These are phyloP conservation scores for Asbolus verrucosus DNA, from an alignment of 1,140 invertebrate species.

Conservation along the genomic window DNA sequence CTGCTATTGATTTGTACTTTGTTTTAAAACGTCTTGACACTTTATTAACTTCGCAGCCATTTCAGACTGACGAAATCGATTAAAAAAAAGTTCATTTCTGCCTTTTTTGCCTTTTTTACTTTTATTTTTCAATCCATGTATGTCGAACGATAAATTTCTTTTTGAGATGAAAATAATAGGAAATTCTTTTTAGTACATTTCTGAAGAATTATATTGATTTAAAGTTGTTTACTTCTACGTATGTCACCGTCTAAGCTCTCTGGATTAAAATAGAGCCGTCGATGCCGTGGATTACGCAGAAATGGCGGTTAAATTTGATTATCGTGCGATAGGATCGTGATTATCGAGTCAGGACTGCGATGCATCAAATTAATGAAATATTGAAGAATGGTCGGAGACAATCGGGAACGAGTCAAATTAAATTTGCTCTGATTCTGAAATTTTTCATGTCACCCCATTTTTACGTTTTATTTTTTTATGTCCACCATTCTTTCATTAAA, in stretches of 20 bases:
- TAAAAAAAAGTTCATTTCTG: too few relatives aligned
- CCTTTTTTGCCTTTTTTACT: neutral
- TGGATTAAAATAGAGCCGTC: constrained; percentile 14
- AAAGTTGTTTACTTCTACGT: constrained; percentile 23
- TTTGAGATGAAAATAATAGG: neutral
- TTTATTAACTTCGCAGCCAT: too few relatives aligned
- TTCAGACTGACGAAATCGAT: too few relatives aligned
- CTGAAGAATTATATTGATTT: constrained; percentile 15
- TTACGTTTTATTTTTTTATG: too few relatives aligned
- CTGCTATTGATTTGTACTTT: too few relatives aligned
- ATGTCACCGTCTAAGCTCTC: neutral
- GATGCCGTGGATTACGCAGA: neutral
- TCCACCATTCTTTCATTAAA: too few relatives aligned
- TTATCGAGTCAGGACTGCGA: neutral
- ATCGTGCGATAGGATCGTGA: constrained; percentile 14
- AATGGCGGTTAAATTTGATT: constrained; percentile 11
- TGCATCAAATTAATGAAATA: constrained; percentile 13
- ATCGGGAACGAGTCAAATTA: too few relatives aligned
- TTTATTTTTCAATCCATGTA: constrained; percentile 3
- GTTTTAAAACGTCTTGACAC: too few relatives aligned
- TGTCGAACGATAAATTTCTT: constrained; percentile 9
- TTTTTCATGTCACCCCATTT: too few relatives aligned
- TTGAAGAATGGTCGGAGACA: neutral
- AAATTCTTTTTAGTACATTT: neutral
- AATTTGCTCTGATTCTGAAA: too few relatives aligned